Percentiles rank a stretch among this genome's conserved stretches.
These are phyloP conservation scores for Machaerirhynchus nigripectus DNA, from an alignment of 2,113 vertebrate genomes.

Conservation along the genomic window DNA sequence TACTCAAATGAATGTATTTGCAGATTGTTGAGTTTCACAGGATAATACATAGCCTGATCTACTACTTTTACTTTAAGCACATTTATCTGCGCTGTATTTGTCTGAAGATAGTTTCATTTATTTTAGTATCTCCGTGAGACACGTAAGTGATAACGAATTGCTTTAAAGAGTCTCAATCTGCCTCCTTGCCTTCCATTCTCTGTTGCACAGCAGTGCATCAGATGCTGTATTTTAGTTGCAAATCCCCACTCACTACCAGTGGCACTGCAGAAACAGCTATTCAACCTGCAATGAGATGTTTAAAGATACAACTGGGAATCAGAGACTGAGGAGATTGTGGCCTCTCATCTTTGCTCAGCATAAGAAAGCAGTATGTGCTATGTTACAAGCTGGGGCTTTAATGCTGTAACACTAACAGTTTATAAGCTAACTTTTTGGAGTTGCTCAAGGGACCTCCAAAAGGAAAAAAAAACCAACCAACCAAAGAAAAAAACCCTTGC, in stretches of 20 bases:
- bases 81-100: neutral
- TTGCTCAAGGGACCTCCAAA: neutral
- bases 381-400: neutral
- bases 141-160: neutral
- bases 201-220: neutral
- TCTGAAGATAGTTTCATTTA: neutral
- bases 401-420: accelerated
- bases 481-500: accelerated
- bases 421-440: neutral
- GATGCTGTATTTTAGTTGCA: neutral
- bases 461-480: neutral
- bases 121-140: neutral
- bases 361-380: neutral
- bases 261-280: neutral
- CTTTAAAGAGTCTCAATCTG: neutral
- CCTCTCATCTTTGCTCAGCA: neutral
- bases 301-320: neutral
- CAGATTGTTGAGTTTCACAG: neutral
- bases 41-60: neutral
- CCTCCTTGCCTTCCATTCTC: neutral
- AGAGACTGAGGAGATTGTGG: neutral
- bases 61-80: neutral
- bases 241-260: neutral
- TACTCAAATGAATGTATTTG: neutral
- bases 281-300: neutral